A percentile compares a stretch with the other conserved stretches of the same genome.
phyloP scores from a whole-genome alignment of 2,113 vertebrate species.

The Erythrocercus mccallii region DNA sequence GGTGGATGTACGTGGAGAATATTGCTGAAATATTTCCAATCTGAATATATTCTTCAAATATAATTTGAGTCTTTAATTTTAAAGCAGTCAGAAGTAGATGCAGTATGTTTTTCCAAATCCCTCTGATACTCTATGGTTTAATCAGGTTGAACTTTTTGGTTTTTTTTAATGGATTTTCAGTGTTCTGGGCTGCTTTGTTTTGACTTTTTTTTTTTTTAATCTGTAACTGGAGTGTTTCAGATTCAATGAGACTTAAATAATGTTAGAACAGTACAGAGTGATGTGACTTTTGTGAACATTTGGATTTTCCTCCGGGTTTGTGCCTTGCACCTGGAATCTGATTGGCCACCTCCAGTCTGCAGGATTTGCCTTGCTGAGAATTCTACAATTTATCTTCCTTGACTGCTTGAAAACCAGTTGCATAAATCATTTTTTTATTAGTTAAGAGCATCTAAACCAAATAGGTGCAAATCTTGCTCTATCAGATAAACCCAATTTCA shows the following conservation, averaged over 20 bases:
- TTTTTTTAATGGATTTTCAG: background rate
- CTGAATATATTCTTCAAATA: background rate
- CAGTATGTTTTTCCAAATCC: background rate
- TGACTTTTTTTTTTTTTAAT: background rate
- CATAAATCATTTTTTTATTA: conserved; percentile 13
- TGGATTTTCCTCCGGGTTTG: background rate
- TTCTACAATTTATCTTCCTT: background rate
- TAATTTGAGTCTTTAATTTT: background rate
- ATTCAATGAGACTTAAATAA: background rate
- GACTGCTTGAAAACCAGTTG: background rate
- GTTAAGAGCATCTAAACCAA: background rate
- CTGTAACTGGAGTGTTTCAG: background rate
- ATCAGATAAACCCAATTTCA: background rate
- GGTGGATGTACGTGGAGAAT: background rate
- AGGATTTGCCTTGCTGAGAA: background rate
- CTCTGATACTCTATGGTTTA: background rate
- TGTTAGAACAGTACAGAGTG: background rate
- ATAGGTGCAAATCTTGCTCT: background rate
- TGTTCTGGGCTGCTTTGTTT: background rate
- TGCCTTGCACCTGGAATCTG: background rate
- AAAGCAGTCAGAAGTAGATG: background rate
- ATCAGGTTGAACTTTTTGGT: background rate
- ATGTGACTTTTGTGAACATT: background rate
- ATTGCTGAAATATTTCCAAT: background rate
- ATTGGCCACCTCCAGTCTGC: background rate